Conservation (phyloP, 2,113 vertebrate genomes). For the Anas platyrhynchos region DNA sequence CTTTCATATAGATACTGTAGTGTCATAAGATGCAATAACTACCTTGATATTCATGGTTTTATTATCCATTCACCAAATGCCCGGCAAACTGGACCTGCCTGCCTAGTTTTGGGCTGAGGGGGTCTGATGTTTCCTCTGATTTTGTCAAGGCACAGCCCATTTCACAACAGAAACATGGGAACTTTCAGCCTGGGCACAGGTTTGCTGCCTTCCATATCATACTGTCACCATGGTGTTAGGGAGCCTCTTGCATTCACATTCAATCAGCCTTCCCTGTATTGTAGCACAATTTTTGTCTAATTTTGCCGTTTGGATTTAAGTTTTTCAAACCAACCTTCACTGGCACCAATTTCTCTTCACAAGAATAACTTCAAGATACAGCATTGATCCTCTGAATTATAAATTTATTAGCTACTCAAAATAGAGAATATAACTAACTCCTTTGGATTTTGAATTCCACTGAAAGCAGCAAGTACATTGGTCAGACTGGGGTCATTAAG, state of each 20-base stretch:
- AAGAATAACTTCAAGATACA: neutral
- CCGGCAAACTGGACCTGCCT: neutral
- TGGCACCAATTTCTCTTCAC: neutral
- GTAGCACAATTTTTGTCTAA: neutral
- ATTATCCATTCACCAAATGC: neutral
- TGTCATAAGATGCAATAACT: neutral
- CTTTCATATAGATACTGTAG: neutral
- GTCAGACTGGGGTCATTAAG: neutral
- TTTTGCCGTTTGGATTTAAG: neutral
- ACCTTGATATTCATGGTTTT: rapidly evolving
- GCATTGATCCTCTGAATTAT: neutral
- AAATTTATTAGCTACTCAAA: neutral
- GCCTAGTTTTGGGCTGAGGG: neutral
- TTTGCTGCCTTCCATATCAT: rapidly evolving
- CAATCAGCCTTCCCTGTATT: neutral
- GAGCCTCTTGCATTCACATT: neutral
- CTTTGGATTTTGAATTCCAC: neutral
- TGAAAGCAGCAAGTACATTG: neutral
- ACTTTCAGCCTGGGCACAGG: neutral
- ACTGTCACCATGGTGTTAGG: neutral
- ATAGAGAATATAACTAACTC: neutral
- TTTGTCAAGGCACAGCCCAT: neutral
- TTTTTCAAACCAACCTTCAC: neutral
- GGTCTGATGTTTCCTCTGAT: neutral
- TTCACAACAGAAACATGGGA: neutral